Conservation (phyloP, 2,113 vertebrate species). For the Hemichromis elongatus region DNA sequence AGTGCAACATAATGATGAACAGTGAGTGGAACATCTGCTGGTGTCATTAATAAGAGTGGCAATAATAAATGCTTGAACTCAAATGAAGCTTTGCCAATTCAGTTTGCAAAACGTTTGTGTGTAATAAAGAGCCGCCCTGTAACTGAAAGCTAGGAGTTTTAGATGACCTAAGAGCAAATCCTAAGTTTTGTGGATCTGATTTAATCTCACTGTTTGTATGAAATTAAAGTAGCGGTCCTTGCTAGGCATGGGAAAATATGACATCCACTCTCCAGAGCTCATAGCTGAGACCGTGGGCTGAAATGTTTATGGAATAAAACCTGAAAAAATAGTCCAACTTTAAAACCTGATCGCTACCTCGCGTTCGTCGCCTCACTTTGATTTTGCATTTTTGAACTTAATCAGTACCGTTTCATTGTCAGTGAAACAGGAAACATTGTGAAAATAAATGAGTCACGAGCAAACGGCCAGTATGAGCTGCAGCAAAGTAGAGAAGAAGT, state of each 20-base stretch:
- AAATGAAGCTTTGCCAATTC: not conserved
- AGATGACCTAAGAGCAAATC: not conserved
- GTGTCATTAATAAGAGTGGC: not conserved
- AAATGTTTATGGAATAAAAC: not conserved
- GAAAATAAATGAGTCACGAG: not conserved
- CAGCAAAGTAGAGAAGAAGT: not conserved
- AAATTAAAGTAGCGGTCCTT: not conserved
- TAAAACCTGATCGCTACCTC: not conserved
- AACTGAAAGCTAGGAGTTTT: not conserved
- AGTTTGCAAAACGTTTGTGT: not conserved
- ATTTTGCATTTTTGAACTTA: not conserved
- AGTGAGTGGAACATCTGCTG: not conserved
- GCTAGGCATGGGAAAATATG: not conserved
- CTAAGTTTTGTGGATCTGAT: not conserved
- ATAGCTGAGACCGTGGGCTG: not conserved
- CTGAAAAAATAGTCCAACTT: not conserved
- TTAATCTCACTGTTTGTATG: accelerated
- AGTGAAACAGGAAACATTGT: not conserved
- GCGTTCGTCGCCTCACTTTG: not conserved
- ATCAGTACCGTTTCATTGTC: not conserved
- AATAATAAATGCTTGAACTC: not conserved
- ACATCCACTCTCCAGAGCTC: not conserved
- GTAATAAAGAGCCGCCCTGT: not conserved
- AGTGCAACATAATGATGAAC: not conserved
- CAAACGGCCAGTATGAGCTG: not conserved